These are phyloP conservation scores for Xestia xanthographa DNA, from an alignment of 2,888 invertebrate species.

Conservation along the genomic window DNA sequence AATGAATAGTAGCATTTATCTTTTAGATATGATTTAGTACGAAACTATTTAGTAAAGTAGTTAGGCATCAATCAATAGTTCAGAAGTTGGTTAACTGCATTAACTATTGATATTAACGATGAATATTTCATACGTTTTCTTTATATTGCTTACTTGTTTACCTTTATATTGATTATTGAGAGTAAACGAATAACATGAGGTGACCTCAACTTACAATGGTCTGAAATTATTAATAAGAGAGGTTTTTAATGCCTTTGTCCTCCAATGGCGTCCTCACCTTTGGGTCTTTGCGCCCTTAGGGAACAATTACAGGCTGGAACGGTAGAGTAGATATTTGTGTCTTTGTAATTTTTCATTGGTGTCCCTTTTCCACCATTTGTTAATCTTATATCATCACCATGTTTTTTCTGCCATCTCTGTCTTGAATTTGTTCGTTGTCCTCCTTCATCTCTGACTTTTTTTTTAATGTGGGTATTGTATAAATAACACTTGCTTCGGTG, in stretches of 20 bases:
- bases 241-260: not conserved
- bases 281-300: not conserved
- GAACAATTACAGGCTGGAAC: not conserved
- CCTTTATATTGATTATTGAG: not conserved
- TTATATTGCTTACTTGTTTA: constrained; percentile 13
- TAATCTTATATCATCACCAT: not conserved
- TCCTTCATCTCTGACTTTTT: too few relatives aligned
- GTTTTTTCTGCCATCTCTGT: not conserved
- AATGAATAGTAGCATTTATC: not conserved
- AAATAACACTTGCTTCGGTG: too few relatives aligned
- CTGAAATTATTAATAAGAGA: not conserved
- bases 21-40: not conserved
- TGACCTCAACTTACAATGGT: not conserved
- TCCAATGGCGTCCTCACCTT: not conserved
- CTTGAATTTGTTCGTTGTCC: not conserved
- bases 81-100: constrained; percentile 32
- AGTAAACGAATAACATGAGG: not conserved
- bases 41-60: not conserved
- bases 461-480: too few relatives aligned
- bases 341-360: not conserved
- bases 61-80: constrained; percentile 22
- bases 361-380: not conserved
- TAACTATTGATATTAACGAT: constrained; percentile 12
- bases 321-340: not conserved
- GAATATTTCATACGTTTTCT: constrained; percentile 38